Evolutionary conservation across 2,888 invertebrate genomes (phyloP).

Genomic region (Drosophila vallismaia): DNA sequence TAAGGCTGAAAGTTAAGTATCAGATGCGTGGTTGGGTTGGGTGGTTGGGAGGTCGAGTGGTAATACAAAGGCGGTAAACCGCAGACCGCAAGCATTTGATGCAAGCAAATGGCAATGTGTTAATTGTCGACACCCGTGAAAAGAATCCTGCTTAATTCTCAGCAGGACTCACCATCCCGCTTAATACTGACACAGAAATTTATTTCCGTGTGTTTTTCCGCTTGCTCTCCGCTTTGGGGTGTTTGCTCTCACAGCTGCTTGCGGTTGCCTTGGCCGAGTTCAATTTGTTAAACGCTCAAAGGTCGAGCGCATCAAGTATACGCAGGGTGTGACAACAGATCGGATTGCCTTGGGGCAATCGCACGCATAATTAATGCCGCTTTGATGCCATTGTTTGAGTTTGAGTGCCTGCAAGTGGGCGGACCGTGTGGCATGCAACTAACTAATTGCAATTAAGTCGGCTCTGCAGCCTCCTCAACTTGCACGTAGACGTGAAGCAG

Average conservation of each 20-base stretch:
- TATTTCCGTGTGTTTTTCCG: constrained; percentile 28
- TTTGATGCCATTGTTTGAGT: constrained; percentile 38
- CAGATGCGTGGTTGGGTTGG: neutral
- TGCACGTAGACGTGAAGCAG: constrained; percentile 10
- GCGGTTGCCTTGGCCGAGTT: constrained; percentile 57
- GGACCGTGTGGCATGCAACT: constrained; percentile 43
- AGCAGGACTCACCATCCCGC: constrained; percentile 9
- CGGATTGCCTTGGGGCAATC: constrained; percentile 38
- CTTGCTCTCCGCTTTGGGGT: neutral
- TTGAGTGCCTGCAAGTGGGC: neutral
- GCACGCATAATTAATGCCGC: constrained; percentile 40
- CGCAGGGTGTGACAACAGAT: constrained; percentile 21
- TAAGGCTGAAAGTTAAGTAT: constrained; percentile 35
- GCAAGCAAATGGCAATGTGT: constrained; percentile 50
- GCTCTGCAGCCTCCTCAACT: constrained; percentile 18
- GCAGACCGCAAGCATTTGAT: constrained; percentile 73
- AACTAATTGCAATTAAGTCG: constrained; percentile 73
- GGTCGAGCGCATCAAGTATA: constrained; percentile 16
- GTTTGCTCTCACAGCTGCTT: constrained; percentile 53
- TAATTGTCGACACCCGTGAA: constrained; percentile 53
- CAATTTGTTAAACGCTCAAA: constrained; percentile 42
- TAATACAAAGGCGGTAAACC: constrained; percentile 57
- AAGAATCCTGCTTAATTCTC: constrained; percentile 22
- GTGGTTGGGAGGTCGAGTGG: neutral
- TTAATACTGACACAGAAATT: constrained; percentile 28